Evolutionary conservation across 2,113 vertebrate species (phyloP), one percentile per base, ranked within the genome.

Genomic region (Trogon surrucura): DNA sequence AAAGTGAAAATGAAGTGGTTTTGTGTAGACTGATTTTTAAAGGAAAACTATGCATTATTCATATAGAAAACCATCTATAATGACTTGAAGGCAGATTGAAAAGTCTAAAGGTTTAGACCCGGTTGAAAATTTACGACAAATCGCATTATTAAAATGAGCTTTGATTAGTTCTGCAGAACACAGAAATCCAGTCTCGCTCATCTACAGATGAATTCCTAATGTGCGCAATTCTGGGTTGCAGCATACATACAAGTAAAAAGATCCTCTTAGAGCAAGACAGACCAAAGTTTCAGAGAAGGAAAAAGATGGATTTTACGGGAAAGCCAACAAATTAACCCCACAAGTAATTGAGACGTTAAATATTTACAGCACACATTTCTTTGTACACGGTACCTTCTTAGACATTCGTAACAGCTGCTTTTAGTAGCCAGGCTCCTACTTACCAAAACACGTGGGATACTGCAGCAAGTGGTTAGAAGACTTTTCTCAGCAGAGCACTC

Each of bases 1-100:
- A 75, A 86, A 84, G 69, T 74, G 77, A 96, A 97, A 96, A 96
- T 87, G 30, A 92, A 95, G 79, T 92, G 50, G 11, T 5, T 94
- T 93, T 94, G 73, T 45, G 60, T 51, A 36, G 80, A 62, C 82
- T 64, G 73, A 58, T 79, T 82, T 85, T 80, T 80, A 93, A 91
- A 95, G 73, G 61, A 86, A 88, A 93, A 74, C 26, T 47, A 81
- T 73, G 54, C 48, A 95, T 91, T 96, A 96, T 93, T 96, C 88
- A 96, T 87, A 75, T 22, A 85, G 58, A 96, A 94, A 94, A 87
- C 67, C 90, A 56, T 60, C 79, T 91, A 51, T 45, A 87, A 82
- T 81, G 54, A 91, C 83, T 36, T 34, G 66, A 92, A 93, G 92
- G 80, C 65, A 96, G 56, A 92, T 4, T 58, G 80, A 74, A 74